phyloP scores from a whole-genome alignment of 2,888 invertebrate genomes.

The Rhyacophila evoluta region DNA sequence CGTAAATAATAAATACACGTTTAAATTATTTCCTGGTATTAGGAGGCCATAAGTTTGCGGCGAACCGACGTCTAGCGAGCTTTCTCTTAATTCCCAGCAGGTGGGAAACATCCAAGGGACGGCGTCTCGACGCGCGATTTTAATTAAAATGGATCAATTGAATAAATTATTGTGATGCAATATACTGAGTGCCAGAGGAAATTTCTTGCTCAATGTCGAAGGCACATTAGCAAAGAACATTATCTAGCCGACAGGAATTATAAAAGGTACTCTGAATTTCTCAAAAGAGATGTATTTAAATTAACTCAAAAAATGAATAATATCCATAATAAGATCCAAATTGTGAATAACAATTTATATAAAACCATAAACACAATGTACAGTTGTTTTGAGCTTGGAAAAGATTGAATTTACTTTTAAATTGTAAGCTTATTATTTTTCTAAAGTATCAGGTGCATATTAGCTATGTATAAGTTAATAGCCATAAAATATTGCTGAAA shows the following conservation, averaged over 20 bases:
- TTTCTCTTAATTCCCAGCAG: not conserved
- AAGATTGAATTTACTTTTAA: too few relatives aligned
- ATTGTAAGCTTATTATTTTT: too few relatives aligned
- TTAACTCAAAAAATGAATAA: not conserved
- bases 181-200: not conserved
- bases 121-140: not conserved
- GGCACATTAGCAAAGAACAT: constrained; percentile 35
- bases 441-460: too few relatives aligned
- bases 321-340: too few relatives aligned
- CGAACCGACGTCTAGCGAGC: not conserved
- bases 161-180: constrained; percentile 31
- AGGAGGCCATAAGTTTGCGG: not conserved
- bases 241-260: not conserved
- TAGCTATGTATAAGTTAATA: too few relatives aligned
- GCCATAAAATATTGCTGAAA: too few relatives aligned
- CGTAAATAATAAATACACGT: not conserved
- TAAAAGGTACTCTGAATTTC: not conserved
- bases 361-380: too few relatives aligned
- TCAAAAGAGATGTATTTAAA: not conserved
- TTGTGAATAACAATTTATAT: too few relatives aligned
- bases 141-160: constrained; percentile 42
- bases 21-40: not conserved
- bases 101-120: not conserved
- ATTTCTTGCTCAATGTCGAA: constrained; percentile 16
- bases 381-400: too few relatives aligned